Conservation (phyloP, 1,140 invertebrate genomes). For the Vollenhovia emeryi region DNA sequence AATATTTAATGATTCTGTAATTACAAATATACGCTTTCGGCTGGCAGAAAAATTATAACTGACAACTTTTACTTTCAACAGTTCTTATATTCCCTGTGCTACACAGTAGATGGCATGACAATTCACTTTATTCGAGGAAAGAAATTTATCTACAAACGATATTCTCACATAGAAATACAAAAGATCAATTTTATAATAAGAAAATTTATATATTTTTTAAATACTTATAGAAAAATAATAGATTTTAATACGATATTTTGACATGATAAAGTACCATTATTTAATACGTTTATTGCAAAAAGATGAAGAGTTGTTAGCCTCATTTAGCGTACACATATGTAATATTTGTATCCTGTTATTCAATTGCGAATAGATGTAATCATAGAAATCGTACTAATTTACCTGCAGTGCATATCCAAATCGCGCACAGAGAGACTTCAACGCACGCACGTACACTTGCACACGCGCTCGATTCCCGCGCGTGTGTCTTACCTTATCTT, state of each 20-base stretch:
- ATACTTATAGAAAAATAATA: background rate
- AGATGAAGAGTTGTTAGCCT: background rate
- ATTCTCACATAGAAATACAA: background rate
- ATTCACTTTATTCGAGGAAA: conserved; percentile 12
- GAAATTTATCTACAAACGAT: conserved; percentile 20
- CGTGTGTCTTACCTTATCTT: too few relatives aligned
- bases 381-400: background rate
- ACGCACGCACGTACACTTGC: too few relatives aligned
- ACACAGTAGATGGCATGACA: conserved; percentile 11
- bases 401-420: background rate
- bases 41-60: background rate
- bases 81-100: background rate
- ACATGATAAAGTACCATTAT: background rate
- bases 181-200: background rate
- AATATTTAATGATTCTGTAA: background rate
- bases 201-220: background rate
- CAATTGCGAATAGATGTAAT: background rate
- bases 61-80: background rate
- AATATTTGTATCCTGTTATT: background rate
- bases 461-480: too few relatives aligned
- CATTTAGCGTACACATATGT: background rate
- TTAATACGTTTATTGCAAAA: background rate
- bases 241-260: background rate
- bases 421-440: background rate
- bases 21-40: background rate